Percentiles rank a stretch among this genome's conserved stretches.
Conservation (phyloP, 2,113 vertebrate genomes). For the Macquaria ambigua region DNA sequence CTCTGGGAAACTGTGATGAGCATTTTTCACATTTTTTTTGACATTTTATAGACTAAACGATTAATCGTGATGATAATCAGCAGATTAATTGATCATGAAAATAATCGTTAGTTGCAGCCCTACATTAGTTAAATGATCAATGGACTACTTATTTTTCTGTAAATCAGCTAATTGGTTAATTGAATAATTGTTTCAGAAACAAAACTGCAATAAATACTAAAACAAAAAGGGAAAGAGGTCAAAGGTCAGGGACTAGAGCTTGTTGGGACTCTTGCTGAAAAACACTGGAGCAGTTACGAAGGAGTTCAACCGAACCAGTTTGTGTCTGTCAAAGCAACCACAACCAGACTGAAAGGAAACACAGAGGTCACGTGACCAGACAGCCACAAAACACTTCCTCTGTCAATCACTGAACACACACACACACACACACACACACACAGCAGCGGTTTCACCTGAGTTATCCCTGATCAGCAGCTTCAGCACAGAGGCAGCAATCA, state of each 20-base stretch:
- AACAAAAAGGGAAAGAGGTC: not conserved
- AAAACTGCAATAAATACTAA: not conserved
- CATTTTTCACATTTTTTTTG: too few species aligned
- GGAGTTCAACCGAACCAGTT: not conserved
- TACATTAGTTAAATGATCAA: too few species aligned
- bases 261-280: too few species aligned
- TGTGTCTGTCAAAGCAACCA: not conserved
- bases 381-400: slow-evolving; percentile 20
- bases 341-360: not conserved
- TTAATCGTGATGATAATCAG: too few species aligned
- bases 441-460: not conserved
- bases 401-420: not conserved
- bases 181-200: not conserved
- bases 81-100: too few species aligned
- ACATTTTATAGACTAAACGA: too few species aligned
- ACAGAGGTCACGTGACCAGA: slow-evolving; percentile 51
- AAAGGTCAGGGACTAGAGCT: not conserved
- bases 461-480: not conserved
- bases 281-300: not conserved
- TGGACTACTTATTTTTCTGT: too few species aligned
- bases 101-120: too few species aligned
- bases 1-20: too few species aligned
- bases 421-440: not conserved
- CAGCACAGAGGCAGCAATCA: not conserved
- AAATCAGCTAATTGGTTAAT: not conserved